phyloP scores from a whole-genome alignment of 2,113 vertebrate species.

The Suncus etruscus region DNA sequence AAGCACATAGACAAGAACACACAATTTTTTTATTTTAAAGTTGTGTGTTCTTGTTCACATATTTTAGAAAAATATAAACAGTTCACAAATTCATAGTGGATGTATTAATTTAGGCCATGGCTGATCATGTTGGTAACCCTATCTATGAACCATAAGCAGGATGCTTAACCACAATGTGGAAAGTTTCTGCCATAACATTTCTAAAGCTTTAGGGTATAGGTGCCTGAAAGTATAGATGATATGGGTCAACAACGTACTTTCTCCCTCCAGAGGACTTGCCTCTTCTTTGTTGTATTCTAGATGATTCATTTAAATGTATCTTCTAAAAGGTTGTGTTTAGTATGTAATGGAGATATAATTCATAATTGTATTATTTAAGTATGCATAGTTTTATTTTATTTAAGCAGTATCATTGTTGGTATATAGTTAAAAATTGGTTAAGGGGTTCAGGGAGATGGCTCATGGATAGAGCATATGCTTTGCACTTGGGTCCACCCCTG shows the following conservation, averaged over 20 bases:
- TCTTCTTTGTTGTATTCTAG: background rate
- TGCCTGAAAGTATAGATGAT: slow-evolving; percentile 25
- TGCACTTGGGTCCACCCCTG: no score
- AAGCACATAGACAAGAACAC: no score
- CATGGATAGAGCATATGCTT: no score
- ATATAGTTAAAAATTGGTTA: slow-evolving; percentile 39
- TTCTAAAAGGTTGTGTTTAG: slow-evolving; percentile 22
- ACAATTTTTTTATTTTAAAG: background rate
- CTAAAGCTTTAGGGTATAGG: background rate
- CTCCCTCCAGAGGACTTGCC: background rate
- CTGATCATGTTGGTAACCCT: background rate
- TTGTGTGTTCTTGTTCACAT: background rate
- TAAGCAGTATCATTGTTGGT: slow-evolving; percentile 24
- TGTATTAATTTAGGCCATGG: background rate
- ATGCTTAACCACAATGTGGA: background rate
- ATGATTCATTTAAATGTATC: slow-evolving; percentile 4
- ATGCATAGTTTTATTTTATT: background rate
- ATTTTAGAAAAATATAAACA: slow-evolving; percentile 30
- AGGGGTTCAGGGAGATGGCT: no score
- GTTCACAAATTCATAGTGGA: background rate
- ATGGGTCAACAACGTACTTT: slow-evolving; percentile 2
- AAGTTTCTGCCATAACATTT: background rate
- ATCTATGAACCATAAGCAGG: background rate
- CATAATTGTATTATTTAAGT: background rate
- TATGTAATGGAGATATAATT: background rate